Base-by-base conservation (phyloP, 2,113 vertebrate species). In the Polypterus senegalus region DNA sequence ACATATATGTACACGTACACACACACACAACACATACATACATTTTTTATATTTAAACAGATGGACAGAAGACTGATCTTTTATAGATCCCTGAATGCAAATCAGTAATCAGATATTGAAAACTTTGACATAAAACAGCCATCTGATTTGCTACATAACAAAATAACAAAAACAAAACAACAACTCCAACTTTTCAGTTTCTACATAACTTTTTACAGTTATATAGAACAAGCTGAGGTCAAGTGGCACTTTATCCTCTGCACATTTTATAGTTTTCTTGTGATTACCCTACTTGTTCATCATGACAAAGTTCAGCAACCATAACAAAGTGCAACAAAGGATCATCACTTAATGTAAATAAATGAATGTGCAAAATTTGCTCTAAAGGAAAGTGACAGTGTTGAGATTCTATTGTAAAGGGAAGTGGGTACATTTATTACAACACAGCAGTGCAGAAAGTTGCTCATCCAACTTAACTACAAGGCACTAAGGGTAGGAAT, bases 401-500 rank as follows among this genome's bases (percentile, higher is more conserved):
- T 86, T 76, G 80, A 68, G 66, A 70, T 70, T 82, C 61, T 80
- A 78, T 73, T 79, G 73, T 80, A 82, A 81, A 86, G 75, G 70
- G 71, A 77, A 79, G 64, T 70, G 73, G 75, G 55, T 9, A 47
- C 48, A 49, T 54, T 48, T 57, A 7, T 69, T 62, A 69, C 55
- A 58, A 69, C 78, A 92, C 83, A 73, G 81, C 79, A 75, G 82
- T 79, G 83, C 82, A 89, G 87, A 92, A 83, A 79, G 73, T 83
- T 88, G 91, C 90, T 88, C 82, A 86, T 90, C 83, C 88, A 83
- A 89, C 85, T 79, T 81, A 91, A 91, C 84, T 92, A 95, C 92
- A 97, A 98, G 96, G 96, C 96, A 97, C 96, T 94, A 92, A 87
- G 86, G 89, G 90, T 85, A 86, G 89, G 88, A 91, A 89, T 89